Conservation (phyloP, 2,888 invertebrate species). For the Crocallis elinguaria region DNA sequence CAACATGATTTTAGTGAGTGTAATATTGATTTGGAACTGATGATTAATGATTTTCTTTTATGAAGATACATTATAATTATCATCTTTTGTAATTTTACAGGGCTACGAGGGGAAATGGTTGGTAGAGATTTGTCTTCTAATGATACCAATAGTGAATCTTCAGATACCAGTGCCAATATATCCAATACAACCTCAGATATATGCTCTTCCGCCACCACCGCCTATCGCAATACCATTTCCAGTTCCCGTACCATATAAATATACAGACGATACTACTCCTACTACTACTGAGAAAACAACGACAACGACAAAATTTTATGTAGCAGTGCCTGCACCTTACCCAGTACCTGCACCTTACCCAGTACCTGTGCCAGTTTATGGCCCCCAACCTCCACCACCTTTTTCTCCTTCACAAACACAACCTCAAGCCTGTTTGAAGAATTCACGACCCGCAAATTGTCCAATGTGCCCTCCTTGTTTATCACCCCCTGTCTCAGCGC, state of each 20-base stretch:
- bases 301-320: not conserved
- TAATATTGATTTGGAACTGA: not conserved
- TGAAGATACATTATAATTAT: not conserved
- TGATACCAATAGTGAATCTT: slow-evolving; percentile 9
- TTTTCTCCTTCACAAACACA: not conserved
- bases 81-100: slow-evolving; percentile 2
- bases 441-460: not conserved
- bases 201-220: slow-evolving; percentile 17
- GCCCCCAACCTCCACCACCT: not conserved
- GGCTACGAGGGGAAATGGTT: not conserved
- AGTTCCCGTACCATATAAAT: slow-evolving; percentile 11
- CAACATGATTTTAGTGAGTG: not conserved
- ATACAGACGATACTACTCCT: slow-evolving; percentile 5
- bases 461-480: not conserved
- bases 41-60: not conserved
- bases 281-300: slow-evolving; percentile 3
- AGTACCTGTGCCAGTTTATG: slow-evolving; percentile 11
- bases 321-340: slow-evolving; percentile 18
- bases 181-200: slow-evolving; percentile 12
- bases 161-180: slow-evolving; percentile 14
- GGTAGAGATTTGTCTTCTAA: slow-evolving; percentile 1
- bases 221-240: slow-evolving; percentile 15
- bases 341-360: slow-evolving; percentile 20
- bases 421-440: not conserved
- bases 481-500: not conserved